Conservation (phyloP, 2,113 vertebrate species). For the Indri indri region DNA sequence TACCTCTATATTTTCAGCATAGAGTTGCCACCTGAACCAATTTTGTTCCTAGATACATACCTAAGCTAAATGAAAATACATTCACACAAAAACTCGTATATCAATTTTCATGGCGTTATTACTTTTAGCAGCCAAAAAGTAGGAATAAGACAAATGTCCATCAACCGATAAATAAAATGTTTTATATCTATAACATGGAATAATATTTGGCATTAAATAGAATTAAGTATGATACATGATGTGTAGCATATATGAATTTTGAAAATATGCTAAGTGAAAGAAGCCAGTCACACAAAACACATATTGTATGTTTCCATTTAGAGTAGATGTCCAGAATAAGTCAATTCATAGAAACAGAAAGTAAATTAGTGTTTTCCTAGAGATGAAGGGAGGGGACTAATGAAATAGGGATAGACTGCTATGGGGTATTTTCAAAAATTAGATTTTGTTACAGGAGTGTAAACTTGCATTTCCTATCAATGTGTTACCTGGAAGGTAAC, state of each 20-base stretch:
- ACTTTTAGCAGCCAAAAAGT: background rate
- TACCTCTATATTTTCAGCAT: background rate
- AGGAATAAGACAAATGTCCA: background rate
- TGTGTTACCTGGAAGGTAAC: background rate
- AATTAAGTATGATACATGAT: background rate
- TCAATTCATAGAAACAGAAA: background rate
- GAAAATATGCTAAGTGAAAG: background rate
- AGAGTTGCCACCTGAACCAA: background rate
- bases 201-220: background rate
- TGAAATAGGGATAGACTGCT: background rate
- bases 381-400: no score
- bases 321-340: background rate
- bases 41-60: background rate
- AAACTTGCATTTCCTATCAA: background rate
- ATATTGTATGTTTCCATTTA: background rate
- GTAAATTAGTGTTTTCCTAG: background rate
- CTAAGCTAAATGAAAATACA: background rate
- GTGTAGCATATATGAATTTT: background rate
- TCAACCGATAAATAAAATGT: background rate
- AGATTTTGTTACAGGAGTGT: background rate
- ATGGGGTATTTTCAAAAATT: background rate
- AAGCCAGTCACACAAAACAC: background rate
- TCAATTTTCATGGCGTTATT: background rate
- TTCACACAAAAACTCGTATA: background rate
- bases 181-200: background rate